Base-by-base conservation (phyloP, 2,888 invertebrate genomes). In the Melanchra persicariae region DNA sequence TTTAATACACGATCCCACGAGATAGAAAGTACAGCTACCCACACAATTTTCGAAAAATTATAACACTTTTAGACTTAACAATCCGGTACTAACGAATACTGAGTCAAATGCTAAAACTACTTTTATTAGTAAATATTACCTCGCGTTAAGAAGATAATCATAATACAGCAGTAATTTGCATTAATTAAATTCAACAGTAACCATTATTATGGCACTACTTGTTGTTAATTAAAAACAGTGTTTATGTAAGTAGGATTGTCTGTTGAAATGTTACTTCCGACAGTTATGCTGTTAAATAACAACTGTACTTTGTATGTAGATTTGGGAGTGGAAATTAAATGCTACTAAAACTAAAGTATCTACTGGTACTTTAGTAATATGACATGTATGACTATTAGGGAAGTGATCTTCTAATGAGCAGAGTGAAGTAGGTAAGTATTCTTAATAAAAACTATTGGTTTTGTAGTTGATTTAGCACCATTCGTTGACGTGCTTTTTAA, bases 111-210 rank as follows among this genome's bases (percentile, higher is more conserved):
- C 19, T 26, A 19, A 60, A 64, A 61, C 51, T 68, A 40, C 26
- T 37, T n/a, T 17, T 34, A 19, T 19, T 47, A 78, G 17, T 22
- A 51, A 61, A 74, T 76, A 85, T 84, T 83, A 84, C 78, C 79
- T 70, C 70, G 75, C 89, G 88, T 87, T 70, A 70, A 86, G 88
- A 89, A 90, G 88, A 79, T 58, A 88, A 88, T 67, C 19, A 47
- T 54, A 87, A 88, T 82, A 84, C 4, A 84, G 80, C 74, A 83
- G 82, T 84, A 88, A 91, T 92, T 91, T 86, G 85, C 89, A 89
- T 90, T 88, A 82, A 89, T 89, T 88, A 87, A 84, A 84, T 77
- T 79, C 66, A 65, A 82, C 81, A 84, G 87, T 89, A 87, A 90
- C 84, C 85, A 88, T 87, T 82, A 84, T 76, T 85, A 84, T 85